Base-by-base conservation (phyloP, 2,797 vertebrate genomes). In the Pyrocephalus nanus region DNA sequence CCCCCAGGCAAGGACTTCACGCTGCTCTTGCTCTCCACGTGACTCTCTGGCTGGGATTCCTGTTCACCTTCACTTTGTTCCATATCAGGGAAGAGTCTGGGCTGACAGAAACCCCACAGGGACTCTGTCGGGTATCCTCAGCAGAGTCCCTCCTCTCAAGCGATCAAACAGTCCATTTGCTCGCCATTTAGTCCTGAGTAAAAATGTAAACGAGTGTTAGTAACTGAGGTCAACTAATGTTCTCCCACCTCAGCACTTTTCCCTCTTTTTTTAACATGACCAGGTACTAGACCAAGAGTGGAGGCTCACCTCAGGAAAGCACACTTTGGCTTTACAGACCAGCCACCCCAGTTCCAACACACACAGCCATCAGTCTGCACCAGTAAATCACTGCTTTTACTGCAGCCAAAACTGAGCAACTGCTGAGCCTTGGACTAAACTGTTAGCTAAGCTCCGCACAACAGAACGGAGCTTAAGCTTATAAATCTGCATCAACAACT, bases 51-150 rank as follows among this genome's bases (percentile, higher is more conserved):
- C 82, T 43, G 94, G 57, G 74, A 69, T 58, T 84, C 93, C 90
- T 87, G 96, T 64, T 97, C 97, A 75, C 89, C 95, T 71, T 86
- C 95, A 69, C 78, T 89, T 86, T 93, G 91, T 85, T 98, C 98
- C 98, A 98, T 98, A 92, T 94, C 95, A 97, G 76, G 72, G 51
- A 64, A 54, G 69, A 89, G 47, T 26, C 29, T 30, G 73, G 66
- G 77, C 27, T 30, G 76, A 27, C 29, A 74, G 71, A 67, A 72
- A 75, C 76, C 78, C 48, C 5, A 42, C 64, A 88, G 93, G 19
- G 26, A 27, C 18, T 40, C 85, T 55, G 50, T 9, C 4, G 61
- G 84, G 34, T 80, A 67, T 40, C 61, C 75, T 92, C 83, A 26
- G 87, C 40, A 34, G 73, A 50, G 36, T 26, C 53, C 47, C n/a